Evolutionary conservation across 2,113 vertebrate genomes (phyloP), one percentile per base, ranked within the genome.

Genomic region (Rhinolophus sinicus): DNA sequence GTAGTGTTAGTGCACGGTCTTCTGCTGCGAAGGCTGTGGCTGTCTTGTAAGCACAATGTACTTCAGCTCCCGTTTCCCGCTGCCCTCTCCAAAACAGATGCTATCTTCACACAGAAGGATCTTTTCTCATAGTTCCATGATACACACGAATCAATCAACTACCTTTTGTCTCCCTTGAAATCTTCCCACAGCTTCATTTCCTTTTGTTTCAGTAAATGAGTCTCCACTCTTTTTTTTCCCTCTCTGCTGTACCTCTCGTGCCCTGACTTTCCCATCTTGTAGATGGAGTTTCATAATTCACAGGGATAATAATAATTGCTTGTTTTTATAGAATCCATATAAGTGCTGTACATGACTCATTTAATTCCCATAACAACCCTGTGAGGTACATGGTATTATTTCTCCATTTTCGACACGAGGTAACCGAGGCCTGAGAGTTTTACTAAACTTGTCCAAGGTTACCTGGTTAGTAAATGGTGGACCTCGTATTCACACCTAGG

Each of bases 381-480:
- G 3, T 67, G 80, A 82, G 44, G 35, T 90, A 75, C n/a, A 60
- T 83, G 76, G 38, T 95, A 0, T 70, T 88, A 38, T 70, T 88
- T 86, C n/a, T 35, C 33, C n/a, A 67, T 85, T 87, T 96, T 97
- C 38, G 78, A 40, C 13, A 47, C 72, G 60, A 81, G 75, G 54
- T 95, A 92, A 90, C n/a, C 80, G 85, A 76, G 26, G 22, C 65
- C 76, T 83, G 69, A 90, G 75, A 90, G n/a, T 93, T 97, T 93
- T 85, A 93, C 67, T 56, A 86, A 84, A 50, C 33, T 40, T 83
- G 15, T 26, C 21, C n/a, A 78, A 38, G 50, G 40, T 92, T 81
- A 65, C 54, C 65, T 52, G 40, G 47, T 94, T 87, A 65, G 40
- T 90, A 95, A 91, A 84, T 92, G 52, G 12, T 95, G 10, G 52